A percentile compares a stretch with the other conserved stretches of the same genome.
Evolutionary conservation across 2,113 vertebrate genomes (phyloP).

Genomic region (Cairina moschata): DNA sequence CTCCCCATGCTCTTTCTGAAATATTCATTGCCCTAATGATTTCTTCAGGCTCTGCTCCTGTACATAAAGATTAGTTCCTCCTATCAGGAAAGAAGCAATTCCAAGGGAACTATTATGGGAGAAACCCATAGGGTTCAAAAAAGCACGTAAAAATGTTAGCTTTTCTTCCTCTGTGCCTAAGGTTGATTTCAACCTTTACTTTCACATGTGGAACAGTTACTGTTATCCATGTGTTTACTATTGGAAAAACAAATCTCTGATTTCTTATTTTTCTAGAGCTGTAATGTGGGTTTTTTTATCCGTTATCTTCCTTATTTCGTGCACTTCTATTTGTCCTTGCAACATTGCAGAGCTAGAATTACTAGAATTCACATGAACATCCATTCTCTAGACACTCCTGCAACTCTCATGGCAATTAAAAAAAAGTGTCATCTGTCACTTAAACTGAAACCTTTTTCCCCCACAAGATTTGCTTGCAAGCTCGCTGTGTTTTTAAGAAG

Average conservation of each 20-base stretch:
- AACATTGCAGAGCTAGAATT: neutral
- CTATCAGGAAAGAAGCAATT: constrained; percentile 36
- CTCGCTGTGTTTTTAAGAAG: neutral
- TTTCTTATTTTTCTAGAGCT: neutral
- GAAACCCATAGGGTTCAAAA: constrained; percentile 20
- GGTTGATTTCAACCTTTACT: neutral
- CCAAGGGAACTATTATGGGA: constrained; percentile 10
- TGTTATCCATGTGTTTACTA: neutral
- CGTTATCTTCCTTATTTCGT: neutral
- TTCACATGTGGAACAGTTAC: neutral
- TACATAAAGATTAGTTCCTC: constrained; percentile 67
- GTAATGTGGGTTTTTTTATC: neutral
- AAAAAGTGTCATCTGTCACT: neutral
- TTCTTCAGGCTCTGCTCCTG: constrained; percentile 63
- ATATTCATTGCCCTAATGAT: constrained; percentile 73
- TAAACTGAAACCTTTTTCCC: neutral
- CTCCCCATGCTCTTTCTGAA: constrained; percentile 60
- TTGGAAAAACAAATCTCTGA: neutral
- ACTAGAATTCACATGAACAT: neutral
- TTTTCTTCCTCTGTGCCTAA: neutral
- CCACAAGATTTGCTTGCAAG: neutral
- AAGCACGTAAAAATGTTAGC: neutral
- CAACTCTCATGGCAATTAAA: neutral
- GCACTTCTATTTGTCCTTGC: neutral
- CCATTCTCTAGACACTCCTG: neutral